Percentiles rank a stretch among this genome's conserved stretches.
phyloP scores from a whole-genome alignment of 2,797 vertebrate genomes.

The Avahi laniger region DNA sequence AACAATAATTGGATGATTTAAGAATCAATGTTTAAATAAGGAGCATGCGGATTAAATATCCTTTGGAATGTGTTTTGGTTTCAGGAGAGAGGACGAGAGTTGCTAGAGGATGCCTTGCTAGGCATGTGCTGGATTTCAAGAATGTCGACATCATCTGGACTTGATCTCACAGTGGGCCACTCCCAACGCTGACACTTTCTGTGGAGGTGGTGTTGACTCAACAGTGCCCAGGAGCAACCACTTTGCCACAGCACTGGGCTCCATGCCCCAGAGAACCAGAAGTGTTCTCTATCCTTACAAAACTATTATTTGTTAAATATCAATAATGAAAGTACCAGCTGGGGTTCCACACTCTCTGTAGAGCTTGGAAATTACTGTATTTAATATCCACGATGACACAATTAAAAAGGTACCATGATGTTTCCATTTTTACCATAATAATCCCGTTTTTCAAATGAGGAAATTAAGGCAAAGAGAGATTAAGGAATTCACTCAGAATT shows the following conservation, averaged over 20 bases:
- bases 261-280: neutral
- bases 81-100: neutral
- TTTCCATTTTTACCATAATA: neutral
- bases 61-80: neutral
- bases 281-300: neutral
- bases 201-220: neutral
- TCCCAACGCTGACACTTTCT: neutral
- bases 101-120: neutral
- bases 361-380: neutral
- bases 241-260: neutral
- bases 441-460: neutral
- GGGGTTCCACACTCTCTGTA: neutral
- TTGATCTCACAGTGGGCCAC: no score
- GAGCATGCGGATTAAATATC: neutral
- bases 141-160: neutral
- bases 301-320: neutral
- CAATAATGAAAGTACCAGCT: neutral
- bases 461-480: neutral
- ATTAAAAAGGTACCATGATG: neutral
- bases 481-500: neutral
- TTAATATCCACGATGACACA: neutral
- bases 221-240: neutral
- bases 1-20: constrained; percentile 44
- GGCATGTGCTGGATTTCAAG: neutral
- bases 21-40: constrained; percentile 23